Evolutionary conservation across 2,113 vertebrate species (phyloP).

Genomic region (Vulpes ferrilata): DNA sequence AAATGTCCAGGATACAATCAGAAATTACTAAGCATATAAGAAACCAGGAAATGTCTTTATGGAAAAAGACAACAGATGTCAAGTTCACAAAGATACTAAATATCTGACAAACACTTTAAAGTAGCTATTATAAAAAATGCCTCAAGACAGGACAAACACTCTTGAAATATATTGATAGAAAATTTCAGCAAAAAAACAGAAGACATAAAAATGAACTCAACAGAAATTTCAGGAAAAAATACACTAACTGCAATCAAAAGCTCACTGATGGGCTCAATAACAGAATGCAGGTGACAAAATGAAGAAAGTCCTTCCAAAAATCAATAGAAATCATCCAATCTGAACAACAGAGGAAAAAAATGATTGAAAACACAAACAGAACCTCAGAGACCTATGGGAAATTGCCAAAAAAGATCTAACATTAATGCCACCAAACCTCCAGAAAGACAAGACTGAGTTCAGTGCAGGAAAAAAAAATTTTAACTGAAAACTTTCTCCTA

Average conservation of each 20-base stretch:
- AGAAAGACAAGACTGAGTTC: neutral
- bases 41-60: neutral
- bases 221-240: neutral
- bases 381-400: neutral
- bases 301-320: neutral
- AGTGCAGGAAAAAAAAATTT: neutral
- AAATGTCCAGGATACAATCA: neutral
- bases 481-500: neutral
- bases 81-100: neutral
- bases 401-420: neutral
- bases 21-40: slow-evolving; percentile 8
- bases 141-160: neutral
- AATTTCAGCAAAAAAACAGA: neutral
- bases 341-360: neutral
- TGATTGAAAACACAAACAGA: neutral
- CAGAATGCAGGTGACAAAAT: neutral
- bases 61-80: neutral
- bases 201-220: neutral
- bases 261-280: neutral
- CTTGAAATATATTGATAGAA: neutral
- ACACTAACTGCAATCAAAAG: neutral
- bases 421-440: neutral
- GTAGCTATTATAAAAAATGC: neutral
- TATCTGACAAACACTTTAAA: neutral
- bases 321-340: neutral